A percentile compares a stretch with the other conserved stretches of the same genome.
These are phyloP conservation scores for Pygoscelis antarcticus DNA, from an alignment of 2,113 vertebrate genomes.

Conservation along the genomic window DNA sequence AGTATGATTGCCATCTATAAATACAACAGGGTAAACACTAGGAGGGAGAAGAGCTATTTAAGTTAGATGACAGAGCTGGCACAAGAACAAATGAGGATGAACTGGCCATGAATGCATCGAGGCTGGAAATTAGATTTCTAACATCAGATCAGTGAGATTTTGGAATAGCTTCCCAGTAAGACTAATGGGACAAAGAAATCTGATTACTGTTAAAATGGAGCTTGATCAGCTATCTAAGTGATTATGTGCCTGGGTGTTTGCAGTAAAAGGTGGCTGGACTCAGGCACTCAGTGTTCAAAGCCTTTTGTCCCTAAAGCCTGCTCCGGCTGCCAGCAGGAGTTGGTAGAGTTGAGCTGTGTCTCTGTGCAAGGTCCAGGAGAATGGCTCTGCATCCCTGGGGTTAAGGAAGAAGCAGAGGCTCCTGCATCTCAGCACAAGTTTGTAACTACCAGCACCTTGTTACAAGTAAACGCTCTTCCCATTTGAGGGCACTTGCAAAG, in stretches of 20 bases:
- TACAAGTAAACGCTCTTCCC: neutral
- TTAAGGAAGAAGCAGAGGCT: neutral
- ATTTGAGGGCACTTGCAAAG: neutral
- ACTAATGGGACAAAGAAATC: slow-evolving; percentile 53
- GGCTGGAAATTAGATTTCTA: slow-evolving; percentile 59
- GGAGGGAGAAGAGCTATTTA: slow-evolving; percentile 46
- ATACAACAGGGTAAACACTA: slow-evolving; percentile 33
- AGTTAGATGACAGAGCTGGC: slow-evolving; percentile 50
- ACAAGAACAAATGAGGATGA: slow-evolving; percentile 43
- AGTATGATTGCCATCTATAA: slow-evolving; percentile 50
- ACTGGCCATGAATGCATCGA: slow-evolving; percentile 13
- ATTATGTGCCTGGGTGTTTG: neutral
- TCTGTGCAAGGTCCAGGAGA: neutral
- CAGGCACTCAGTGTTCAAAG: neutral
- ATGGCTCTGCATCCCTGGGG: neutral
- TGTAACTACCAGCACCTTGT: neutral
- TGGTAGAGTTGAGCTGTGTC: neutral
- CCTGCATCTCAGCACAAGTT: neutral
- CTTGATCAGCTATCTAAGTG: neutral
- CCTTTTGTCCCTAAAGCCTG: neutral
- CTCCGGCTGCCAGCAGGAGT: neutral
- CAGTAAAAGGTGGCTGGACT: neutral
- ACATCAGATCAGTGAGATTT: slow-evolving; percentile 30
- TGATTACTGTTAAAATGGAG: slow-evolving; percentile 41
- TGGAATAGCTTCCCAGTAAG: slow-evolving; percentile 37